Percentiles rank a stretch among this genome's conserved stretches.
Conservation (phyloP, 2,797 vertebrate species). For the Helicolenus hilgendorfi region DNA sequence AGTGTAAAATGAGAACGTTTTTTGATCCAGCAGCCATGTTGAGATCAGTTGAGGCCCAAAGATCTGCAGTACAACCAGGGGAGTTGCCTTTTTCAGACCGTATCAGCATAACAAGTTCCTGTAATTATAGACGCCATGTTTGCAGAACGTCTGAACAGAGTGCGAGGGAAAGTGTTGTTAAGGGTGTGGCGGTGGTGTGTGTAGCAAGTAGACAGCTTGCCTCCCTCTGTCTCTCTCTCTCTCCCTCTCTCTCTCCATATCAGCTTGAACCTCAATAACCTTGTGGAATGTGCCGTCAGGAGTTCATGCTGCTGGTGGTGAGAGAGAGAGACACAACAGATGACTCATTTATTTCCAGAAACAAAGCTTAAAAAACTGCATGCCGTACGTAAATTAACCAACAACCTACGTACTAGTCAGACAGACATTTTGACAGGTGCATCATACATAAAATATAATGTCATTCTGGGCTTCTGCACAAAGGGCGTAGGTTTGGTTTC, state of each 20-base stretch:
- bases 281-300: slow-evolving; percentile 2
- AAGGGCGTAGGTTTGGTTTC: too few species aligned
- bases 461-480: too few species aligned
- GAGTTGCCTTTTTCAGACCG: neutral
- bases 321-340: neutral
- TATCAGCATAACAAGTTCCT: neutral
- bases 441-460: neutral
- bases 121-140: neutral
- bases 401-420: neutral
- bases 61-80: neutral
- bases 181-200: slow-evolving; percentile 20
- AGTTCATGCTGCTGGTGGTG: neutral
- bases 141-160: neutral
- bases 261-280: neutral
- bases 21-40: too few species aligned
- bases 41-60: too few species aligned
- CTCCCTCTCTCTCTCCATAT: neutral
- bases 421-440: neutral
- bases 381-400: neutral
- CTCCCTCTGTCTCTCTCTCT: neutral
- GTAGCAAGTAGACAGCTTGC: neutral
- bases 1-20: too few species aligned
- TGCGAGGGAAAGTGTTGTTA: neutral
- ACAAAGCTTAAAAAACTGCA: neutral
- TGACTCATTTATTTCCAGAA: neutral